Evolutionary conservation across 2,888 invertebrate genomes (phyloP), one percentile per base, ranked within the genome.

Genomic region (Hyposoter didymator): DNA sequence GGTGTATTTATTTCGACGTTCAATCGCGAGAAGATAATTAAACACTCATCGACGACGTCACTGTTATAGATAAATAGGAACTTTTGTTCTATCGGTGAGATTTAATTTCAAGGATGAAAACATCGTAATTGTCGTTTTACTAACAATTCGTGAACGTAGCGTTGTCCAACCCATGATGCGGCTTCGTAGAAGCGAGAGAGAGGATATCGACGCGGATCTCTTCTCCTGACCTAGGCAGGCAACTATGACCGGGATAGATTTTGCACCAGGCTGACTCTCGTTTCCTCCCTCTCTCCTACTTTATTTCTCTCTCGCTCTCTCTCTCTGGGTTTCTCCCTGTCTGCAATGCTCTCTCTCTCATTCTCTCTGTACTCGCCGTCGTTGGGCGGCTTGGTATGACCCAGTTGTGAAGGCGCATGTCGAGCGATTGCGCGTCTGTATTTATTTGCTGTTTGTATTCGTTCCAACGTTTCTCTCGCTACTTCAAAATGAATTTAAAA

Each of bases 161-260:
- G 95, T 95, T 88, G 95, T 94, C 95, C 95, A 95, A 90, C 95
- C 95, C 95, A 95, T 95, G 88, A 66, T 88, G 78, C 79, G 79
- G 79, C 66, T 80, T 73, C 45, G 52, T 67, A 32, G 69, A 70
- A 76, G 82, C 82, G 64, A 70, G 39, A 35, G 73, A 80, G 59
- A 59, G 59, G 28, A 59, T 88, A 87, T 87, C 88, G 87, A 87
- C 87, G 88, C 87, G 88, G 84, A 87, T 88, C 87, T 84, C 85
- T 87, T 84, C 84, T 80, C 87, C 85, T 88, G 87, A 88, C 88
- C 89, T 88, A 88, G 89, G 87, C 86, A 87, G 87, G 84, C 87
- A 81, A 78, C 87, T 88, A 87, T 85, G 87, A 85, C 83, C 84
- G 89, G 87, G 88, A 87, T 90, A 87, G 87, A 87, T 88, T 87